A percentile compares a stretch with the other conserved stretches of the same genome.
phyloP scores from a whole-genome alignment of 92 coral and sea anemone species.

The Zoanthus sociatus region DNA sequence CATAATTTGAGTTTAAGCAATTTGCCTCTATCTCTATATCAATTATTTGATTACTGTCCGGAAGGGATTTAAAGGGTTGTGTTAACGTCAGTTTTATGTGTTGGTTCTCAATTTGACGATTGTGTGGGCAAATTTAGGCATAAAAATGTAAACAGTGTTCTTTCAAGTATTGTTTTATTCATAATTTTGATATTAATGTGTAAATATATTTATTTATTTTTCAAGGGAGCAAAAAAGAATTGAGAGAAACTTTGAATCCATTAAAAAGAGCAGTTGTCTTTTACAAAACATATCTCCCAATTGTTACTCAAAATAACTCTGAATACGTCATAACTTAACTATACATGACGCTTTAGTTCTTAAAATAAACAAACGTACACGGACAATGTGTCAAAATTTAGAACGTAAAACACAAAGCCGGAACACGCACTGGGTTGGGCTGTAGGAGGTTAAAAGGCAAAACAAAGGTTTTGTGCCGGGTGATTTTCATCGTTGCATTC shows the following conservation, averaged over 20 bases:
- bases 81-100: neutral
- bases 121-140: neutral
- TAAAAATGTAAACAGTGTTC: neutral
- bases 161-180: neutral
- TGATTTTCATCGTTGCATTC: neutral
- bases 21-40: neutral
- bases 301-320: conserved; percentile 15
- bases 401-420: conserved; percentile 5
- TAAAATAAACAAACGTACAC: neutral
- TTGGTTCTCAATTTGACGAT: neutral
- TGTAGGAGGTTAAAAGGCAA: conserved; percentile 30
- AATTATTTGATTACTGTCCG: neutral
- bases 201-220: neutral
- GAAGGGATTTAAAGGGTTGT: conserved; percentile 7
- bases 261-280: neutral
- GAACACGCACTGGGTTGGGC: conserved; percentile 8
- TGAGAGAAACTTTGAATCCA: neutral
- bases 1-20: neutral
- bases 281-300: neutral
- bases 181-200: neutral
- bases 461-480: conserved; percentile 18
- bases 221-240: neutral
- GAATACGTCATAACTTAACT: conserved; percentile 5
- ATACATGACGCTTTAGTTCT: neutral
- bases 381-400: neutral